Conservation (phyloP, 2,113 vertebrate genomes). For the Vanacampus margaritifer region DNA sequence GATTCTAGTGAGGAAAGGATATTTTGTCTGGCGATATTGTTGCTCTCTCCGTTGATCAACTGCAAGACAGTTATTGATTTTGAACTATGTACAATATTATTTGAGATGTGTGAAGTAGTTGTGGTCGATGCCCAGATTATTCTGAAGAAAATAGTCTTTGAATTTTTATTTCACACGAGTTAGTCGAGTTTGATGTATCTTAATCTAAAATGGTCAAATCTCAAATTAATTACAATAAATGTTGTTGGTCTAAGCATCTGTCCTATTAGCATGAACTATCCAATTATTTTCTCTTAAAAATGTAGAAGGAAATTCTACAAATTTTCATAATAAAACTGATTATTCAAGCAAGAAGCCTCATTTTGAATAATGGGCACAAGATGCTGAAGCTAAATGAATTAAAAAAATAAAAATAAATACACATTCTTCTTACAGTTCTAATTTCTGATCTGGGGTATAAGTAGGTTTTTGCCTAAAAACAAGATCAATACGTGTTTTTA, state of each 20-base stretch:
- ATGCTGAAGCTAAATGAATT: too few relatives aligned
- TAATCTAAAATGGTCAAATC: background rate
- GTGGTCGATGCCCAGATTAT: too few relatives aligned
- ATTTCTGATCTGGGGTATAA: too few relatives aligned
- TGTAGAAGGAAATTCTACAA: too few relatives aligned
- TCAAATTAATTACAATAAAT: background rate
- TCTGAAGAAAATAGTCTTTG: background rate
- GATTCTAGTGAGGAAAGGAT: background rate
- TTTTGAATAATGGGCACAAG: too few relatives aligned
- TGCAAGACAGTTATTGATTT: background rate
- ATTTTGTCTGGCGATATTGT: background rate
- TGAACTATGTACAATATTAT: background rate
- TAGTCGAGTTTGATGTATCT: background rate
- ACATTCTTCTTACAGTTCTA: too few relatives aligned
- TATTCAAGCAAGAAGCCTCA: too few relatives aligned
- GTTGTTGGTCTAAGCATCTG: background rate
- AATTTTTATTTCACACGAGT: background rate
- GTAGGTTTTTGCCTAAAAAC: too few relatives aligned
- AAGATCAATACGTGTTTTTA: too few relatives aligned
- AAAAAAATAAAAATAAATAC: too few relatives aligned
- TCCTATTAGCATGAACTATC: background rate
- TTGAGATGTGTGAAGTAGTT: background rate
- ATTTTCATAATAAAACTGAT: too few relatives aligned
- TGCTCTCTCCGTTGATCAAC: background rate
- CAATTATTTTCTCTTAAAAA: background rate